These are phyloP conservation scores for Microcaecilia unicolor DNA, from an alignment of 2,797 vertebrate species.

Conservation along the genomic window DNA sequence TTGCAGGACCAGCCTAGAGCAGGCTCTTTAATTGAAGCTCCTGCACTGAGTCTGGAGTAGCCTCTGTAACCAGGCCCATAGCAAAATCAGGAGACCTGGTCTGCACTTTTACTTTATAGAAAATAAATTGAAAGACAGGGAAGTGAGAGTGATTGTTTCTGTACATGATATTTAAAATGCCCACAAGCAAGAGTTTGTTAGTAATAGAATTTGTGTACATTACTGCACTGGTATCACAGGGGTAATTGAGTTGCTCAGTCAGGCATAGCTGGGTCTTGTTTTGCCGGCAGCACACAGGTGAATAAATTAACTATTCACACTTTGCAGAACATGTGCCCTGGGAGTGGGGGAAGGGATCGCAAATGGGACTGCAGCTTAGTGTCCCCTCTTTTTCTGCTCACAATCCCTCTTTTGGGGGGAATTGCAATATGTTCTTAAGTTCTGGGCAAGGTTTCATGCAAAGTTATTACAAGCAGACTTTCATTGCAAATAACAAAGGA, in stretches of 20 bases:
- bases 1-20: too few species aligned
- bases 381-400: constrained; percentile 19
- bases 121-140: too few species aligned
- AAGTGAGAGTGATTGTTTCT: too few species aligned
- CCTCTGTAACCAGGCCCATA: too few species aligned
- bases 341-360: constrained; percentile 6
- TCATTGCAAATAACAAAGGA: too few species aligned
- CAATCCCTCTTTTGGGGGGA: constrained; percentile 36
- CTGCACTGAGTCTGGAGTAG: too few species aligned
- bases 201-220: constrained; percentile 73
- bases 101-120: too few species aligned
- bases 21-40: too few species aligned
- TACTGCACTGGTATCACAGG: constrained; percentile 60
- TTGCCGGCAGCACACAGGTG: constrained; percentile 65
- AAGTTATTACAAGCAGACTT: too few species aligned
- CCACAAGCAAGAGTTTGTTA: constrained; percentile 44
- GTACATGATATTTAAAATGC: constrained; percentile 34
- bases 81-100: too few species aligned
- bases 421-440: too few species aligned
- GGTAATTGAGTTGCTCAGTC: constrained; percentile 77
- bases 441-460: too few species aligned
- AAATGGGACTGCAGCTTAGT: constrained; percentile 24
- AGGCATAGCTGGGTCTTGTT: constrained; percentile 65
- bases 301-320: constrained; percentile 51
- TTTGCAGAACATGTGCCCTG: constrained; percentile 25